phyloP scores from a whole-genome alignment of 2,113 vertebrate species.

The Xiphophorus couchianus region DNA sequence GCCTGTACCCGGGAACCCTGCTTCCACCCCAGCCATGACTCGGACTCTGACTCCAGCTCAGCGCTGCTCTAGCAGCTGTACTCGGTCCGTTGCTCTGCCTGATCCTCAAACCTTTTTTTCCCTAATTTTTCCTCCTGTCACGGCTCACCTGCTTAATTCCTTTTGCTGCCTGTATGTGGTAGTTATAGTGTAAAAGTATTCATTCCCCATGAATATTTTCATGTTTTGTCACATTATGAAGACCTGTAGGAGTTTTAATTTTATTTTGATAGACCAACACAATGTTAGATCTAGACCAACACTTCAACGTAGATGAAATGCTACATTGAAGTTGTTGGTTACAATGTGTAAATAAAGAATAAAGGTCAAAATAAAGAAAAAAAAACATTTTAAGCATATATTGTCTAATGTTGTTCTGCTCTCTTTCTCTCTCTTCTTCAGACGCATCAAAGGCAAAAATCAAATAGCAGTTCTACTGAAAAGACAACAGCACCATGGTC shows the following conservation, averaged over 20 bases:
- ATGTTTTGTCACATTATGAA: background rate
- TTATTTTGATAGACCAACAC: too few species aligned
- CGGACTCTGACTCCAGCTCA: conserved; percentile 76
- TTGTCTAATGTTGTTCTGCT: conserved; percentile 18
- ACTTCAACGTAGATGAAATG: background rate
- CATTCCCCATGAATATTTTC: background rate
- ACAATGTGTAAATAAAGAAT: background rate
- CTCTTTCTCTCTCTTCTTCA: conserved; percentile 48
- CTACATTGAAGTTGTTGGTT: background rate
- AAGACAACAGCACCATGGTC: conserved; percentile 42
- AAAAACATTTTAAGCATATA: background rate
- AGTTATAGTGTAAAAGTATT: too few species aligned
- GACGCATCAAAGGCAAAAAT: conserved; percentile 50
- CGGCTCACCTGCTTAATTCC: conserved; percentile 37
- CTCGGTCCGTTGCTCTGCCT: conserved; percentile 64
- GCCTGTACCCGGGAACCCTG: conserved; percentile 56
- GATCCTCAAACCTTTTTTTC: conserved; percentile 31
- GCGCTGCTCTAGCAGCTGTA: conserved; percentile 76
- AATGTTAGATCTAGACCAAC: too few species aligned
- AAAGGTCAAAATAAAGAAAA: too few species aligned
- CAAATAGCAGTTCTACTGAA: conserved; percentile 47
- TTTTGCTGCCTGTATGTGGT: conserved; percentile 37
- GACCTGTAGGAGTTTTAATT: background rate
- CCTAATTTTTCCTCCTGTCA: conserved; percentile 27
- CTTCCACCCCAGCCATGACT: conserved; percentile 57